phyloP scores from a whole-genome alignment of 2,888 invertebrate species.

The Steinernema scapterisci region DNA sequence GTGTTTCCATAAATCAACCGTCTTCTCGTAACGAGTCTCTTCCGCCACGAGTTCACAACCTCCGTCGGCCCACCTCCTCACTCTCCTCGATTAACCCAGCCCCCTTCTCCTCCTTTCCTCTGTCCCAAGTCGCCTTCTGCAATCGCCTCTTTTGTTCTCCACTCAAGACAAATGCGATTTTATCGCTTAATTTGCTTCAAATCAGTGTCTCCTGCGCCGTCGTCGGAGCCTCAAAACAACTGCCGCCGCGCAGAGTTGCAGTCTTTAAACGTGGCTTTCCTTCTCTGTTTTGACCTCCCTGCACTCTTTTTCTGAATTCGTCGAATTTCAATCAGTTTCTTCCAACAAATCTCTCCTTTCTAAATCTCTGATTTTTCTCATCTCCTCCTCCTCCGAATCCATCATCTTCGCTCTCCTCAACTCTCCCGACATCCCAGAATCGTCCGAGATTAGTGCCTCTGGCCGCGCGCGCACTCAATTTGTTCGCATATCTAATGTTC shows the following conservation, averaged over 20 bases:
- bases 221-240: neutral
- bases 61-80: neutral
- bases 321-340: no score
- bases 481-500: constrained; percentile 25
- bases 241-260: neutral
- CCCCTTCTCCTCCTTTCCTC: neutral
- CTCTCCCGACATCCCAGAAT: neutral
- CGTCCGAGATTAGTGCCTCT: constrained; percentile 1
- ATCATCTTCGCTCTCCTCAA: neutral
- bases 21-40: no score
- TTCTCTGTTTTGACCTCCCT: no score
- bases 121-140: neutral
- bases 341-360: no score
- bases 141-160: neutral
- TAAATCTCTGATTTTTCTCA: no score
- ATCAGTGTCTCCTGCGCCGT: neutral
- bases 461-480: constrained; percentile 12
- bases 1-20: no score
- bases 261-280: no score
- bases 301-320: no score
- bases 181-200: constrained; percentile 16
- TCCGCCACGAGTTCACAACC: no score
- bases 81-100: neutral
- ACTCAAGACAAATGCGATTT: constrained; percentile 23
- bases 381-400: neutral